phyloP scores from a whole-genome alignment of 30 jellyfish, hydroid and myxozoan genomes.

The Aurelia aurita region DNA sequence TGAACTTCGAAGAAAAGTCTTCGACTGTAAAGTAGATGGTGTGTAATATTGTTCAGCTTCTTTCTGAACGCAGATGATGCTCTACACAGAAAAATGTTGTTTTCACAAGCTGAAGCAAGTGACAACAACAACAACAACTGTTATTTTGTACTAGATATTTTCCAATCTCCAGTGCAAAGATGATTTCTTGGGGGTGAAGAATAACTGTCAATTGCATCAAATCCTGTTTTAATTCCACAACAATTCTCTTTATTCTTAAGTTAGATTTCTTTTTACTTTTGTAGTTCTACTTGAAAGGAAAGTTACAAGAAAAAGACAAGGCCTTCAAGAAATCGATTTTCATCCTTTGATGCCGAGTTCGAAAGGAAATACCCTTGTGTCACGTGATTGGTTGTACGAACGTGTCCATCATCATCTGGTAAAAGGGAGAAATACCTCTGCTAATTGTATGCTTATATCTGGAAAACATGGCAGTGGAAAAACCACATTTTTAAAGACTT shows the following conservation, averaged over 20 bases:
- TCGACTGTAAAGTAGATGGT: too few species aligned
- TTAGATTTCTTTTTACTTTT: not conserved
- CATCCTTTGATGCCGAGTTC: slow-evolving; percentile 58
- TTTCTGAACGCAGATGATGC: too few species aligned
- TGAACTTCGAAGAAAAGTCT: too few species aligned
- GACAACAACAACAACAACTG: too few species aligned
- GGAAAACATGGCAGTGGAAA: slow-evolving; percentile 71
- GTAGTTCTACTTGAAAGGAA: slow-evolving; percentile 54
- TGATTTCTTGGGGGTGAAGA: too few species aligned
- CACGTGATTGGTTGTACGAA: slow-evolving; percentile 72
- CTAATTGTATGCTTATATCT: slow-evolving; percentile 19
- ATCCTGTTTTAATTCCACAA: too few species aligned
- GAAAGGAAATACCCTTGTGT: slow-evolving; percentile 52
- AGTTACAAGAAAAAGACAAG: slow-evolving; percentile 53
- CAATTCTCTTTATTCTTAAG: not conserved
- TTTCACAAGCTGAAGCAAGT: too few species aligned
- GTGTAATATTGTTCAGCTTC: too few species aligned
- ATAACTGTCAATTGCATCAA: too few species aligned
- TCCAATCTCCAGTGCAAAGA: too few species aligned
- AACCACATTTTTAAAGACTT: slow-evolving; percentile 47
- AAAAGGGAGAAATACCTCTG: not conserved
- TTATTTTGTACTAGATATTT: too few species aligned
- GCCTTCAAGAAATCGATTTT: slow-evolving; percentile 58
- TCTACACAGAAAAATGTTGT: too few species aligned
- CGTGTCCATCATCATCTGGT: not conserved